Base-by-base conservation (phyloP, 1,140 invertebrate genomes). In the Tribolium madens region DNA sequence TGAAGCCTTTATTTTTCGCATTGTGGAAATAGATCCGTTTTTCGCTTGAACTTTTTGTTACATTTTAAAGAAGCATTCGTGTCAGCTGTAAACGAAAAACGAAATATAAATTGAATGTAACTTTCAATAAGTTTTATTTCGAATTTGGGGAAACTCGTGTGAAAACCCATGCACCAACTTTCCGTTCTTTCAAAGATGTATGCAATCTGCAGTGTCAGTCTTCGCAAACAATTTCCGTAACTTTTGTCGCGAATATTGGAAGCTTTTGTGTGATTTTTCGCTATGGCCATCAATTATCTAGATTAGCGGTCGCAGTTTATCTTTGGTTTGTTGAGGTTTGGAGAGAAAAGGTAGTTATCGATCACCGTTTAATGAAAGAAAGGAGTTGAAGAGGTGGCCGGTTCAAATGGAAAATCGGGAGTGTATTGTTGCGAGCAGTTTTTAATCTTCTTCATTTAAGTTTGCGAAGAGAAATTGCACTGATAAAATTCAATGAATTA, bases 81-180 rank as follows among this genome's bases (percentile, higher is more conserved):
- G 57, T 33, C 57, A 33, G 57, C 26, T 64, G 57, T 64, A 64
- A 64, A n/a, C 57, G 57, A 33, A 64, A 64, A 64, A 60, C 50
- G 53, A 60, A 60, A 64, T 64, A 14, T 64, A 64, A 64, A 64
- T 64, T 64, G 57, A 64, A 64, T 64, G 26, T 64, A 64, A 64
- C 57, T 64, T n/a, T n/a, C 31, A 13, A 17, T 31, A 21, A 64
- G 57, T 64, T 64, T 36, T 64, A 64, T 64, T 14, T 13, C 9
- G 26, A 9, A 60, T 60, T 60, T 31, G 9, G 12, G 15, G 17
- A 3, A 60, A 31, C 17, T 60, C 53, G 53, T 15, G 15, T 60
- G 53, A n/a, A 18, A 7, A 21, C n/a, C 26, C 5, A 33, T 64
- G 57, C 57, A 57, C 52, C 52, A 64, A 33, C 2, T 21, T 57